These are phyloP conservation scores for Agrilus biguttatus DNA, from an alignment of 2,888 invertebrate species.

Conservation along the genomic window DNA sequence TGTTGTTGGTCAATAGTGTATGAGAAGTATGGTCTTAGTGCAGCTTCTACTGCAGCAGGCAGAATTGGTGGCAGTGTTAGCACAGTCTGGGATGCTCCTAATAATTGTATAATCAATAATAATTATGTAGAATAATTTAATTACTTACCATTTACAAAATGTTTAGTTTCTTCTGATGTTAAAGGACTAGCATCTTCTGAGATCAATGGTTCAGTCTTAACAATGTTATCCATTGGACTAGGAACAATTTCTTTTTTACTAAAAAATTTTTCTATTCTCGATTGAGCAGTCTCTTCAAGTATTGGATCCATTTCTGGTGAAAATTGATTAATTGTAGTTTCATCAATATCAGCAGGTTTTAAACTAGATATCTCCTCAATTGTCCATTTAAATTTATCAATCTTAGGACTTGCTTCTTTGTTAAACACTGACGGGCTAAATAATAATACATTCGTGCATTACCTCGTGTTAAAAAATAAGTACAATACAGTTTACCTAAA, in stretches of 20 bases:
- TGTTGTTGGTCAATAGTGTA: constrained; percentile 32
- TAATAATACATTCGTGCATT: constrained; percentile 1
- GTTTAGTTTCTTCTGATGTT: constrained; percentile 1
- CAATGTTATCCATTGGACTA: constrained; percentile 23
- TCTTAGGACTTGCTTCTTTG: constrained; percentile 25
- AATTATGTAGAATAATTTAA: too few relatives aligned
- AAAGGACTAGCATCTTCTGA: constrained; percentile 9
- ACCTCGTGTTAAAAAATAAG: background rate
- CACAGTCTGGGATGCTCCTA: constrained; percentile 51
- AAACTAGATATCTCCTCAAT: constrained; percentile 56
- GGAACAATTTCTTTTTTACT: constrained; percentile 27
- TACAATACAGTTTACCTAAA: constrained; percentile 40
- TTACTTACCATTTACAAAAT: constrained; percentile 4
- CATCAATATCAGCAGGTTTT: constrained; percentile 54
- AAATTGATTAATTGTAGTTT: constrained; percentile 44
- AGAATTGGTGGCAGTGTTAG: constrained; percentile 48
- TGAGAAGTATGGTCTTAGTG: constrained; percentile 46
- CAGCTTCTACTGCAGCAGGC: constrained; percentile 45
- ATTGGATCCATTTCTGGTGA: constrained; percentile 47
- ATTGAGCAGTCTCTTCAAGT: constrained; percentile 48
- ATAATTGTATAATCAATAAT: constrained; percentile 5
- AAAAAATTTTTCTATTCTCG: constrained; percentile 45
- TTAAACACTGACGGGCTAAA: constrained; percentile 29
- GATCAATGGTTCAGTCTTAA: constrained; percentile 9
- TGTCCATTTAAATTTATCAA: constrained; percentile 47